Evolutionary conservation across 2,888 invertebrate genomes (phyloP), one percentile per base, ranked within the genome.

Genomic region (Scelioninae gen. 1): DNA sequence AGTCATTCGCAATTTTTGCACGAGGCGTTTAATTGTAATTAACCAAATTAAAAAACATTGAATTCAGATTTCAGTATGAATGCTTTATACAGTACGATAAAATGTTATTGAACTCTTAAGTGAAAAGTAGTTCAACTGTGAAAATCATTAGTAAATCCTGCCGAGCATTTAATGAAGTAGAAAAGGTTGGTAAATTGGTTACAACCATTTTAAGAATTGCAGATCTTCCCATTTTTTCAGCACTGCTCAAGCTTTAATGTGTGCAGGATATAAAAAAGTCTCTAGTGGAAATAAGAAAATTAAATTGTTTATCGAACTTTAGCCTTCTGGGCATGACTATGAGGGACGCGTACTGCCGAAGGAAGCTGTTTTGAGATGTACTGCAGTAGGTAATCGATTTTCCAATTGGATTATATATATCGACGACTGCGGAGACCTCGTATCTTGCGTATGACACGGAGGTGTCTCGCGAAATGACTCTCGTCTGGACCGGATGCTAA

Each of bases 271-370:
- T 63, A 65, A 66, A 75, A 66, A 65, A 75, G 43, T 55, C 76
- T 76, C 15, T 55, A 45, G 32, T 71, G 79, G 60, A 84, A 85
- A 84, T 82, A 81, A 83, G 83, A 86, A 85, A 85, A 84, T 85
- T 85, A 85, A 85, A 86, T 86, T 85, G 85, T 86, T 85, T 85
- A 84, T 84, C 78, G 84, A 84, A 86, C 72, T 86, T 85, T 66
- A 78, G 80, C 83, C 82, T 75, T 69, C 69, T 63, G 80, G 84
- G 74, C 76, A 79, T 74, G 82, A 34, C 80, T 47, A 62, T 29
- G 78, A 65, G 66, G 71, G 82, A 55, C 49, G 74, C 51, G 38
- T 55, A 49, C 47, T 56, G 43, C 55, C 69, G 69, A 58, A 63
- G 71, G 69, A 71, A 69, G 62, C 75, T 76, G 81, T 68, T 74